Conservation (phyloP, 2,888 invertebrate species). For the Gastracanthus pulcherrimus region DNA sequence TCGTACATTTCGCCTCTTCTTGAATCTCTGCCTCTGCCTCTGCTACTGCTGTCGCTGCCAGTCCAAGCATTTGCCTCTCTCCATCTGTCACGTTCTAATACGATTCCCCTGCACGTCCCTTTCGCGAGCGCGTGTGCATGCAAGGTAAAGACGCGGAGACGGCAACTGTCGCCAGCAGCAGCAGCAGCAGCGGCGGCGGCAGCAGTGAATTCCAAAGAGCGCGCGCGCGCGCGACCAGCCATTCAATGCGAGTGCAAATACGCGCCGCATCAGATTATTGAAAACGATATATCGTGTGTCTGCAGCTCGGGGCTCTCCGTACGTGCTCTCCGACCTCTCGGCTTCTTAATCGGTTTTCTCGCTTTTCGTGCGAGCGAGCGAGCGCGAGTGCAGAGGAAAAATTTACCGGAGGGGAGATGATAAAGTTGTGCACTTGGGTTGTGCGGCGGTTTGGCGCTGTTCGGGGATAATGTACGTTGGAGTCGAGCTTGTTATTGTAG, state of each 20-base stretch:
- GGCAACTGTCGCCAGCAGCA: slow-evolving; percentile 29
- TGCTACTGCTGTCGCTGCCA: not conserved
- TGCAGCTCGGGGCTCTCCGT: not conserved
- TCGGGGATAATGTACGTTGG: too few species aligned
- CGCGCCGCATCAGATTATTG: slow-evolving; percentile 48
- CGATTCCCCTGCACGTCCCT: slow-evolving; percentile 34
- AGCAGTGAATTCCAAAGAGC: not conserved
- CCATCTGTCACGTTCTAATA: slow-evolving; percentile 42
- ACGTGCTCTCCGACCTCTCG: not conserved
- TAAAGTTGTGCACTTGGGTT: too few species aligned
- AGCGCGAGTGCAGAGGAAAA: too few species aligned
- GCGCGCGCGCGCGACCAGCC: not conserved
- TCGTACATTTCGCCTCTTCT: not conserved
- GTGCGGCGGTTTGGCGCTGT: too few species aligned
- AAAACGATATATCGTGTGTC: slow-evolving; percentile 44
- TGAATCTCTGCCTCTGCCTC: not conserved
- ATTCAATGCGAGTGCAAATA: slow-evolving; percentile 38
- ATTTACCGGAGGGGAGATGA: too few species aligned
- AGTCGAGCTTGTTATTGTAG: too few species aligned
- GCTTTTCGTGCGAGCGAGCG: too few species aligned
- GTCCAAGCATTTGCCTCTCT: not conserved
- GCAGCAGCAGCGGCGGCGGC: not conserved
- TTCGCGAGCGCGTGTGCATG: not conserved
- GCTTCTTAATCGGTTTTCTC: too few species aligned
- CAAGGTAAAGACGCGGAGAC: slow-evolving; percentile 15